These are phyloP conservation scores for Anoura caudifer DNA, from an alignment of 2,113 vertebrate genomes.

Conservation along the genomic window DNA sequence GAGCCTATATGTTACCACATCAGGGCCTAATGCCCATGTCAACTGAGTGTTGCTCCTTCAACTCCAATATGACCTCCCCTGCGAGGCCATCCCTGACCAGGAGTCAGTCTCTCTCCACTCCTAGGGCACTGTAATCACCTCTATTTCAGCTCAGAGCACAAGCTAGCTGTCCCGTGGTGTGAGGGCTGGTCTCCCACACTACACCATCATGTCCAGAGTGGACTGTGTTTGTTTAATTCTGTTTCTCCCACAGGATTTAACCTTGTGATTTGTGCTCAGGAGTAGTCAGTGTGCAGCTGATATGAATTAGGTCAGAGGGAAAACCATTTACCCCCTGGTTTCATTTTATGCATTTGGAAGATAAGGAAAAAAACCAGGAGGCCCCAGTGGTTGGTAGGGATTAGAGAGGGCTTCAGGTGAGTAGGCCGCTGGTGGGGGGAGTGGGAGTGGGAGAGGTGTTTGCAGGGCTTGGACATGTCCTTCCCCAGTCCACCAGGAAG, in stretches of 20 bases:
- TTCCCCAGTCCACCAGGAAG: not conserved
- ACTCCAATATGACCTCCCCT: not conserved
- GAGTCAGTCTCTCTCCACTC: not conserved
- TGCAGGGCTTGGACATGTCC: not conserved
- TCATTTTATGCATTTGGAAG: not conserved
- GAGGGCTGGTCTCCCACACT: not conserved
- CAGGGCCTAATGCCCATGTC: no score
- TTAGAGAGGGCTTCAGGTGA: not conserved
- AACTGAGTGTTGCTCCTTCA: not conserved
- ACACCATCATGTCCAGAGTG: not conserved
- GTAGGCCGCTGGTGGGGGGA: not conserved
- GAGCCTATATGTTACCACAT: not conserved
- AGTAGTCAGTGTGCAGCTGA: not conserved
- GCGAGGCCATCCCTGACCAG: not conserved
- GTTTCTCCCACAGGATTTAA: not conserved
- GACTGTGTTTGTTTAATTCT: not conserved
- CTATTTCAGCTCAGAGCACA: not conserved
- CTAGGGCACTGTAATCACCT: not conserved
- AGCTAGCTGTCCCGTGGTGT: not conserved
- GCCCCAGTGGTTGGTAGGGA: not conserved
- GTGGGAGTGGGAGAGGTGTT: fast-evolving
- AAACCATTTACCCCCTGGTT: not conserved
- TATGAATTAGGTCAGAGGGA: not conserved
- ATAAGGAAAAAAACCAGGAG: not conserved
- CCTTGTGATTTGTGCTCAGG: not conserved